Evolutionary conservation across 2,113 vertebrate species (phyloP).

Genomic region (Psephotus haematonotus): DNA sequence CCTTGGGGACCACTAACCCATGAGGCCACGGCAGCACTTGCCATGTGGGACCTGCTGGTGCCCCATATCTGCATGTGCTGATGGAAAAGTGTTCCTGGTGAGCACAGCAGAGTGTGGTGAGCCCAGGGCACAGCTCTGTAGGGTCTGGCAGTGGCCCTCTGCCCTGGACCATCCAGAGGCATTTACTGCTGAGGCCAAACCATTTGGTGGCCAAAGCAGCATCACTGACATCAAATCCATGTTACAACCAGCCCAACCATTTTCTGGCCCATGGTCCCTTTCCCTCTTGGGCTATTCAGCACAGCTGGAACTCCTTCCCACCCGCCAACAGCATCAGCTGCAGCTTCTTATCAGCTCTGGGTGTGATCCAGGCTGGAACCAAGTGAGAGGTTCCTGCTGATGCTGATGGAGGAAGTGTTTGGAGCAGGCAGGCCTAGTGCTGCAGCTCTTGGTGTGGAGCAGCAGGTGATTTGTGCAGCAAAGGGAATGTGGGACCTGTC

Average conservation of each 20-base stretch:
- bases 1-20: accelerated
- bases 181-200: background rate
- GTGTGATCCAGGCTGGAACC: background rate
- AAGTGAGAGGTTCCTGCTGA: background rate
- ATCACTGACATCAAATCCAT: accelerated
- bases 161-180: accelerated
- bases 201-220: accelerated
- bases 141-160: accelerated
- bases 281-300: background rate
- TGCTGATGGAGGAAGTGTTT: background rate
- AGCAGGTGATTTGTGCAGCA: background rate
- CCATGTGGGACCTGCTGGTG: accelerated
- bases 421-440: background rate
- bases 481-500: background rate
- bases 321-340: slow-evolving; percentile 57
- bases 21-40: accelerated
- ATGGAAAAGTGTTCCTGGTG: accelerated
- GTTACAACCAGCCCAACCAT: background rate
- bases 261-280: background rate
- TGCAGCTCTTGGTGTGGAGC: background rate
- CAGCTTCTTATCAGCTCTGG: slow-evolving; percentile 48
- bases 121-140: background rate
- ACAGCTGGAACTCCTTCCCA: slow-evolving; percentile 33
- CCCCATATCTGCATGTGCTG: accelerated
- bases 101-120: accelerated